Conservation (phyloP, 1,140 invertebrate species). For the Drosophila repletoides region DNA sequence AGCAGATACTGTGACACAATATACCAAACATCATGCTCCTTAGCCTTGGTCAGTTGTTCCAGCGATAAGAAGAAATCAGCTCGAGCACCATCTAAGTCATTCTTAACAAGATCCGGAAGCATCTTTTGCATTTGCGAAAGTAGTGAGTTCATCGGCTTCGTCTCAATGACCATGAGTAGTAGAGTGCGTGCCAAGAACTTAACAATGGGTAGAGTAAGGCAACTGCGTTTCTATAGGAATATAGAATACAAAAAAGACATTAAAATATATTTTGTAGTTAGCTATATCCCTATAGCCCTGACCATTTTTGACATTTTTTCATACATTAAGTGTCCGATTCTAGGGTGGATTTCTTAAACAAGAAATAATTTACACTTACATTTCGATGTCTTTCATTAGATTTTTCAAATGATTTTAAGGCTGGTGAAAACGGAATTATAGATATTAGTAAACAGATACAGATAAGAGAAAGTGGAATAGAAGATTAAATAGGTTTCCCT, state of each 20-base stretch:
- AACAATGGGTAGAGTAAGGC: constrained; percentile 50
- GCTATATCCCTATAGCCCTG: too few species aligned
- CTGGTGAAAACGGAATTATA: too few species aligned
- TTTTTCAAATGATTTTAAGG: too few species aligned
- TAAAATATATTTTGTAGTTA: not conserved
- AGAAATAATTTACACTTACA: too few species aligned
- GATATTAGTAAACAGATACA: too few species aligned
- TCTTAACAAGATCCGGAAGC: constrained; percentile 33
- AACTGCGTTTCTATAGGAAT: constrained; percentile 40
- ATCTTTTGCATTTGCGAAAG: constrained; percentile 45
- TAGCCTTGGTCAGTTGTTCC: constrained; percentile 70
- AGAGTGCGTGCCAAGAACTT: constrained; percentile 70
- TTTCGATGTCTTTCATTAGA: too few species aligned
- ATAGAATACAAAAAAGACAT: not conserved
- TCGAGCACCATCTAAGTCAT: constrained; percentile 58
- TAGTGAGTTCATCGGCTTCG: constrained; percentile 49
- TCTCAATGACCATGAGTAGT: constrained; percentile 57
- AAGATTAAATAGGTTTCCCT: too few species aligned
- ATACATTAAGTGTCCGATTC: too few species aligned
- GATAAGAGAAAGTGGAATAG: too few species aligned
- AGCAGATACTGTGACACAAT: constrained; percentile 70
- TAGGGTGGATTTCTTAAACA: too few species aligned
- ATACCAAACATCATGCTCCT: constrained; percentile 74
- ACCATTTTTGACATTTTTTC: too few species aligned
- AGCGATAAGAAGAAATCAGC: constrained; percentile 70